Conservation (phyloP, 2,888 invertebrate species). For the Periphyllus acericola region DNA sequence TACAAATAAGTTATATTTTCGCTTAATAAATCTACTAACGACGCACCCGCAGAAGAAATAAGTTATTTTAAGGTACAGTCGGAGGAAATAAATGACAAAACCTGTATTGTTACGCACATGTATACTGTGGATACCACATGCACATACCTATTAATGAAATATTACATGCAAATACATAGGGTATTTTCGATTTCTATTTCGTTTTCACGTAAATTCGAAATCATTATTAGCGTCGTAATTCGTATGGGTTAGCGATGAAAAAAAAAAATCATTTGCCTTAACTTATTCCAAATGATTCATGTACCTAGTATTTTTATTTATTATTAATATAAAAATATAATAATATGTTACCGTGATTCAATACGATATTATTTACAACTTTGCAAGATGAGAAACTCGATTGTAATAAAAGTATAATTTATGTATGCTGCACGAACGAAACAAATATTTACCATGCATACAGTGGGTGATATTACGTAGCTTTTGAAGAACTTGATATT, state of each 20-base stretch:
- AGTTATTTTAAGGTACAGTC: neutral
- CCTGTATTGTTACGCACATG: no score
- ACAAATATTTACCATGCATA: slow-evolving; percentile 23
- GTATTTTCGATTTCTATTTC: neutral
- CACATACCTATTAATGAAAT: no score
- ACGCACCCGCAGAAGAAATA: neutral
- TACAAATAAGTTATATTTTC: neutral
- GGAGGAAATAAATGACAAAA: neutral
- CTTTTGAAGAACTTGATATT: neutral
- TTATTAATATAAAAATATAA: no score
- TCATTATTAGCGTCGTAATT: neutral
- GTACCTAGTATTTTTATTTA: no score
- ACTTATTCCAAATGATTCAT: no score
- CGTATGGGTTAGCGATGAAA: neutral
- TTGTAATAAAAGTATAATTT: slow-evolving; percentile 14
- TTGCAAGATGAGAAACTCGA: neutral
- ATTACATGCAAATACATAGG: no score
- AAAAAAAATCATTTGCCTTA: neutral
- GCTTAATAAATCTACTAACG: neutral
- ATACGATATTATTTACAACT: neutral
- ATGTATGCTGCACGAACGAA: slow-evolving; percentile 8
- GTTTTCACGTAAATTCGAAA: neutral
- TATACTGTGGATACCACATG: no score
- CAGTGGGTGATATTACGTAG: neutral
- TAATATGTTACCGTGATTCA: neutral